These are phyloP conservation scores for Dendrophyllia cribrosa DNA, from an alignment of 64 coral and sea anemone species.

Conservation along the genomic window DNA sequence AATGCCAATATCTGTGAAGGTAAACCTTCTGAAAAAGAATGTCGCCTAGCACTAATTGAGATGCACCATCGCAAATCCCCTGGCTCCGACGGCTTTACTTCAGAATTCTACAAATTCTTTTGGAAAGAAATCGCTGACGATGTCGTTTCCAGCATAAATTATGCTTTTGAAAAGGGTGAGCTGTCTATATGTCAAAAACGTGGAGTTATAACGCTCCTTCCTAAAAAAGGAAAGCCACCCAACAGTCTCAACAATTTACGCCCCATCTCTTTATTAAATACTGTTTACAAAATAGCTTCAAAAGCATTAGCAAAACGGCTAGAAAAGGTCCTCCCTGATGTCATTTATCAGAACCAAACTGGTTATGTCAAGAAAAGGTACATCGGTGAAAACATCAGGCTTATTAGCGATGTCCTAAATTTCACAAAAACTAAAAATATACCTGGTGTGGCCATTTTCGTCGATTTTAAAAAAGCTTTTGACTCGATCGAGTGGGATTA, in stretches of 20 bases:
- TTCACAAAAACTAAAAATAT: conserved; percentile 2
- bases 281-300: conserved; percentile 51
- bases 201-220: conserved; percentile 26
- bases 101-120: conserved; percentile 30
- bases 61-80: conserved; percentile 10
- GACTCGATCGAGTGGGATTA: conserved; percentile 30
- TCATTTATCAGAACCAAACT: conserved; percentile 47
- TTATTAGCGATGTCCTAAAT: conserved; percentile 13
- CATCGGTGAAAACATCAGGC: conserved; percentile 31
- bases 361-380: conserved; percentile 43
- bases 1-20: not conserved
- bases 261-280: conserved; percentile 34
- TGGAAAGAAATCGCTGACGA: not conserved
- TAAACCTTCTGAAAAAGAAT: not conserved
- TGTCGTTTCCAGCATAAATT: not conserved
- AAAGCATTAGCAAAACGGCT: conserved; percentile 37
- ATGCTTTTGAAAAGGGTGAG: conserved; percentile 9
- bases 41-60: not conserved
- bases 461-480: conserved; percentile 53
- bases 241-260: conserved; percentile 24
- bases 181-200: conserved; percentile 38
- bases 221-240: conserved; percentile 27
- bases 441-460: conserved; percentile 5
- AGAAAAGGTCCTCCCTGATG: conserved; percentile 8
- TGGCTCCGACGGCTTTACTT: conserved; percentile 9